Base-by-base conservation (phyloP, 2,113 vertebrate genomes). In the Grammomys dolichurus region DNA sequence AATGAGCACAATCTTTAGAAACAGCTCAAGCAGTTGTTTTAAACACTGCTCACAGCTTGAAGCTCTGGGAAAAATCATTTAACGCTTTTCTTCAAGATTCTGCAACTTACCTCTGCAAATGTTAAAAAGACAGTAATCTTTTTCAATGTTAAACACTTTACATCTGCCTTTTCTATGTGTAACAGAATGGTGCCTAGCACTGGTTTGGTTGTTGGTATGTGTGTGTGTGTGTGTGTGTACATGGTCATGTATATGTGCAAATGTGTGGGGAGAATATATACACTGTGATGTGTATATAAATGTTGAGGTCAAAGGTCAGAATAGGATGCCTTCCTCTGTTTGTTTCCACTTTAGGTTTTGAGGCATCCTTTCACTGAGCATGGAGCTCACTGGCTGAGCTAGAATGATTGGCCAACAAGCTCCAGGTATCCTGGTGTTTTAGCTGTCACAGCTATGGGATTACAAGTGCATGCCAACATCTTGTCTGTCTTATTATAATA, bases 181-280 rank as follows among this genome's bases (percentile, higher is more conserved):
- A 86, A 85, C 43, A 94, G 65, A 87, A 96, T 93, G 31, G 70
- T 89, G 85, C 60, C 95, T 92, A 84, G 51, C 31, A 89, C n/a
- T 94, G 87, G 96, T 51, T 31, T 69, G 10, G 63, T 46, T 48
- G 84, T 10, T 2, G 40, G 43, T 65, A 4, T 65, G 14, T 48
- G 63, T 48, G 31, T 40, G 22, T 43, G 7, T 14, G 7, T 65
- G 16, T 48, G 63, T 48, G 43, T 40, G 22, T 46, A 10, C 14
- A 31, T 65, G 20, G 12, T 60, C 26, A 31, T 11, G 8, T 31
- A 28, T 65, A 85, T 65, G 40, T 20, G 40, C 9, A 20, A 1
- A 33, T 48, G 9, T 31, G 40, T 33, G 40, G 22, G 12, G 12
- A 40, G 36, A 3, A 60, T 16, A 13, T 56, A 40, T 26, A 22